Base-by-base conservation (phyloP, 1,140 invertebrate species). In the Drosophila saltans region DNA sequence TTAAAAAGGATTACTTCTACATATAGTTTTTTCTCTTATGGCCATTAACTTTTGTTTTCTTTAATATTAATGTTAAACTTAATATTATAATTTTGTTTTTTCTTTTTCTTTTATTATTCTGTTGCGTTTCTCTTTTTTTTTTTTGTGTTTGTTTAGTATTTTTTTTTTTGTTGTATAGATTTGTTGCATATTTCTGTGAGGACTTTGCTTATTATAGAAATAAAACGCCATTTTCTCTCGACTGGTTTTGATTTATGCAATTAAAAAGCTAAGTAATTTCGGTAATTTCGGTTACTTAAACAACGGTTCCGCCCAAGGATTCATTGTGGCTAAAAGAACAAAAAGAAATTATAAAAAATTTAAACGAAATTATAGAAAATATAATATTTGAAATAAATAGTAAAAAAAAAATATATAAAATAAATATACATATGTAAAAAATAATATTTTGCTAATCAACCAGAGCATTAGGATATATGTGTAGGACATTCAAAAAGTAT, bases 261-360 rank as follows among this genome's bases (percentile, higher is more conserved):
- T 78, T 81, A 75, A 85, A 91, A 90, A 84, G 78, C 83, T 91
- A 91, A 72, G 71, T 78, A 59, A 55, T 75, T 58, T 73, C 76
- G 65, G 40, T 76, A 61, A 33, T 61, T 72, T 36, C 9, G 41
- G 68, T 73, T 59, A 67, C 78, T 83, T 78, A 91, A 75, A 90
- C 84, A 69, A 90, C 90, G 60, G 89, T 90, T 68, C 85, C 90
- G 41, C 80, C 89, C 41, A 61, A 59, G 58, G 61, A 63, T 21
- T 89, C 84, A 66, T 91, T 75, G 59, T 75, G 63, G 69, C 83
- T 91, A 72, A 6, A 78, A 16, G 16, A 33, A 52, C 10, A 72
- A 26, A 48, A 64, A 69, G 63, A 59, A 64, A 62, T 11, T 39
- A 78, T 65, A 59, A 3, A 3, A 55, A 59, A 63, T 63, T 8